Base-by-base conservation (phyloP, 2,113 vertebrate species). In the Xiphophorus couchianus region DNA sequence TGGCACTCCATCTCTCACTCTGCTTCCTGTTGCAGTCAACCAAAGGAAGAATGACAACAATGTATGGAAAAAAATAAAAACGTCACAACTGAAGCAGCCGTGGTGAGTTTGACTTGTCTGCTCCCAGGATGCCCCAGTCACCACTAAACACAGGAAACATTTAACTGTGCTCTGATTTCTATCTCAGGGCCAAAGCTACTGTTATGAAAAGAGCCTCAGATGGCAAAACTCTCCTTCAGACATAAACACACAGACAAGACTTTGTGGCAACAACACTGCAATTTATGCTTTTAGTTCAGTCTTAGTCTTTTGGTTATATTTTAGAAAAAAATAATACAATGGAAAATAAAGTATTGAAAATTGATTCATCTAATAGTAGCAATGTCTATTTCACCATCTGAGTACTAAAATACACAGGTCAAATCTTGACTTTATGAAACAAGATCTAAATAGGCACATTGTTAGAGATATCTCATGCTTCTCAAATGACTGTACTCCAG, bases 71-170 rank as follows among this genome's bases (percentile, higher is more conserved):
- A 71, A 70, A 66, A 66, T 60, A 68, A 71, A 54, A 70, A 69
- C 11, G 19, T 22, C 51, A 76, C 31, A 27, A 61, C 28, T 78
- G 60, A 81, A 66, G 75, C 42, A 37, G 74, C 77, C 75, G 58
- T 30, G 71, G 51, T 66, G 68, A 62, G 48, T 81, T 71, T 42
- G 66, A 51, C 66, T 86, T 68, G 81, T 86, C 79, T 85, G 73
- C 65, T 90, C 85, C 74, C 80, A 66, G 67, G 62, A 48, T 69
- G 68, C 80, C 72, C 71, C 66, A n/a, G 73, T 66, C 81, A 76
- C 71, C 73, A 76, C 78, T 87, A 86, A 90, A 91, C 79, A 74
- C 78, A 84, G 89, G 93, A 94, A 93, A 85, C 70, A 73, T 88
- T 93, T 91, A 84, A 68, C 78, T 86, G 68, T 73, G 58, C 73